Evolutionary conservation across 2,888 invertebrate genomes (phyloP).

Genomic region (Eubasilissa splendida): DNA sequence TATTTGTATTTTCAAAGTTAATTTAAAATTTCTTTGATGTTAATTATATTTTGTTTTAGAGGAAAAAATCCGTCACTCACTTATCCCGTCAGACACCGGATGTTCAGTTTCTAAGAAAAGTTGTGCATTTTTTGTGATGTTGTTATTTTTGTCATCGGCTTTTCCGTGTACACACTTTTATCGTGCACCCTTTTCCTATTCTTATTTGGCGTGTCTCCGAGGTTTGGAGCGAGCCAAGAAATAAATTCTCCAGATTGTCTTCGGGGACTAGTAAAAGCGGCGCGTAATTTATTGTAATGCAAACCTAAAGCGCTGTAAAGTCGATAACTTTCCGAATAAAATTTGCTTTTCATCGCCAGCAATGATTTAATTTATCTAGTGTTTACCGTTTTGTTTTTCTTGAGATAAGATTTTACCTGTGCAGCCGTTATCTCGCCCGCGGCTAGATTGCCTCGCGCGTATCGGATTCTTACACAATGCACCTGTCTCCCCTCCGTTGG

Average conservation of each 20-base stretch:
- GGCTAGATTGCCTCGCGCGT: not conserved
- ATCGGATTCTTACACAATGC: not conserved
- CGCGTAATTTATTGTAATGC: no score
- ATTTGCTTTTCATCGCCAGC: not conserved
- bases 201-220: no score
- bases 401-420: not conserved
- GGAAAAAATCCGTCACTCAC: conserved; percentile 27
- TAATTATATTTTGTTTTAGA: conserved; percentile 20
- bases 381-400: conserved; percentile 1
- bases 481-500: not conserved
- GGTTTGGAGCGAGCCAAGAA: no score
- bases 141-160: not conserved
- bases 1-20: not conserved
- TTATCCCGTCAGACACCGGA: conserved; percentile 27
- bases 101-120: not conserved
- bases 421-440: not conserved
- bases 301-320: not conserved
- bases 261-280: no score
- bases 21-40: conserved; percentile 29
- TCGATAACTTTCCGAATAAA: not conserved
- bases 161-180: not conserved
- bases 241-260: no score
- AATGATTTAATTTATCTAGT: not conserved
- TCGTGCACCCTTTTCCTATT: no score
- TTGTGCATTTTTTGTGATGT: not conserved